These are phyloP conservation scores for Lophura swinhoii DNA, from an alignment of 2,797 vertebrate genomes.

Conservation along the genomic window DNA sequence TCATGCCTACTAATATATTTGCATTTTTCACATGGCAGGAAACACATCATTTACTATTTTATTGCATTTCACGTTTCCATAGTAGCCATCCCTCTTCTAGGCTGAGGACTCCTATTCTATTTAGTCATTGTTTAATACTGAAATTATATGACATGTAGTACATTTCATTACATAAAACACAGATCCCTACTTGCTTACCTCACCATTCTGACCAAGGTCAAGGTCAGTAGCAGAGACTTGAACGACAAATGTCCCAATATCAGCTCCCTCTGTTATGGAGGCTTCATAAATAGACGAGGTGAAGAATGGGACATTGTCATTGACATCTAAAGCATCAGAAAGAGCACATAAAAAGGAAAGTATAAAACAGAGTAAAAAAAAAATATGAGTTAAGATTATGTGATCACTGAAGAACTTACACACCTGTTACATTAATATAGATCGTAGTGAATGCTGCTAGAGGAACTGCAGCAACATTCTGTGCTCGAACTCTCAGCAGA, in stretches of 20 bases:
- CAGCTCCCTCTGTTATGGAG: constrained; percentile 86
- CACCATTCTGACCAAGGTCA: constrained; percentile 88
- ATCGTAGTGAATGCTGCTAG: constrained; percentile 87
- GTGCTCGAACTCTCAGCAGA: constrained; percentile 86
- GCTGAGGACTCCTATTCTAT: background rate
- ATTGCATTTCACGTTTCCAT: background rate
- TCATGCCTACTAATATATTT: background rate
- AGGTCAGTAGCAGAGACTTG: constrained; percentile 89
- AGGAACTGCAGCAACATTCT: constrained; percentile 89
- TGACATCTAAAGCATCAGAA: constrained; percentile 83
- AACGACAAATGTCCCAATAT: constrained; percentile 83
- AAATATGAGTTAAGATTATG: background rate
- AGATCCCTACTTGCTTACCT: constrained; percentile 75
- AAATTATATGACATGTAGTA: background rate
- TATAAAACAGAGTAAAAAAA: background rate
- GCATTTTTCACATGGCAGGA: constrained; percentile 1
- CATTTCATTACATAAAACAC: background rate
- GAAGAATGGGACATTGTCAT: constrained; percentile 93
- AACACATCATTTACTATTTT: background rate
- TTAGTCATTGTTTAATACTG: background rate
- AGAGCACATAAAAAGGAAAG: background rate
- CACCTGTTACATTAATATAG: constrained; percentile 88
- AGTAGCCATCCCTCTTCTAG: background rate
- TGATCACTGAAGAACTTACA: background rate
- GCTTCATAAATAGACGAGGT: constrained; percentile 92